These are phyloP conservation scores for Thalassophryne amazonica DNA, from an alignment of 2,797 vertebrate species.

Conservation along the genomic window DNA sequence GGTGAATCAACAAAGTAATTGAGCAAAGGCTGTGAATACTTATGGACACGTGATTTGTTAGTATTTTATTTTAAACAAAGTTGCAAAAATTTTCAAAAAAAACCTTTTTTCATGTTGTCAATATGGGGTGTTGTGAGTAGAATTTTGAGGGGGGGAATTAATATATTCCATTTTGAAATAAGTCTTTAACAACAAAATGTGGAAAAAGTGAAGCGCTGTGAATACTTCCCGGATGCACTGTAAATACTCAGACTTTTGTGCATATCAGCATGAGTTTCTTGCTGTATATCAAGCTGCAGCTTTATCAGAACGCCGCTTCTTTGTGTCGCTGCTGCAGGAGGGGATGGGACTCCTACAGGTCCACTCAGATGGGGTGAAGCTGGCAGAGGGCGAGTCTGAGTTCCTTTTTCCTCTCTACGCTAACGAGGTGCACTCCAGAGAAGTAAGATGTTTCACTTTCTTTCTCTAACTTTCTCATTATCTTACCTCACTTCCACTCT, in stretches of 20 bases:
- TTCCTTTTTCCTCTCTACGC: slow-evolving; percentile 92
- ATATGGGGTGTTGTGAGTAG: too few species aligned
- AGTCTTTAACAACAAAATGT: too few species aligned
- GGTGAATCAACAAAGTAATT: too few species aligned
- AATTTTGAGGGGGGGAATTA: too few species aligned
- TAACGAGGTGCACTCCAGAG: slow-evolving; percentile 92
- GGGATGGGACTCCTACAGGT: slow-evolving; percentile 93
- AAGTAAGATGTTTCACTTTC: slow-evolving; percentile 73
- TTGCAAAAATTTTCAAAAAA: too few species aligned
- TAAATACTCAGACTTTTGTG: background rate
- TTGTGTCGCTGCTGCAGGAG: slow-evolving; percentile 68
- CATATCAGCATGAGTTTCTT: background rate
- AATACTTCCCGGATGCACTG: too few species aligned
- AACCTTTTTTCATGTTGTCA: too few species aligned
- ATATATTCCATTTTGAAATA: too few species aligned
- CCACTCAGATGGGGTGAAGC: slow-evolving; percentile 83
- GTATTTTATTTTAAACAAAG: too few species aligned
- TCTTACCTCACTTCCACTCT: background rate
- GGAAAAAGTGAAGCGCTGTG: too few species aligned
- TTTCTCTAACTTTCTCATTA: background rate
- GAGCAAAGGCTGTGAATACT: too few species aligned
- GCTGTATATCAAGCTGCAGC: background rate
- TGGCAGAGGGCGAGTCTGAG: slow-evolving; percentile 91
- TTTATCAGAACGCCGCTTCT: background rate
- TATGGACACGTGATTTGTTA: background rate